phyloP scores from a whole-genome alignment of 2,113 vertebrate genomes.

The Taxidea taxus region DNA sequence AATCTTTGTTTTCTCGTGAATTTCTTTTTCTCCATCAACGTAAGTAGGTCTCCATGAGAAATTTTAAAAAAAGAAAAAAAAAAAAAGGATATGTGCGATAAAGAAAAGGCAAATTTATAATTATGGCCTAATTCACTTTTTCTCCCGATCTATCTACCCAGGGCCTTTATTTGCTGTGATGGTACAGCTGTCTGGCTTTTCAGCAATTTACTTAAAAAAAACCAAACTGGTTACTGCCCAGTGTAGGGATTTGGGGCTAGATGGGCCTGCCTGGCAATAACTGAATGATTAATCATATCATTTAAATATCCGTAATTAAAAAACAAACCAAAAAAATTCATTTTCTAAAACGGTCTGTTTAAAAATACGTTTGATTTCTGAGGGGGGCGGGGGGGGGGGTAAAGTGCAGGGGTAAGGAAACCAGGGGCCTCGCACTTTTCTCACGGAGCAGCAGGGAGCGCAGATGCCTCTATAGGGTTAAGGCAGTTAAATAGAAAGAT shows the following conservation, averaged over 20 bases:
- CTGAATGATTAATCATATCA: conserved; percentile 43
- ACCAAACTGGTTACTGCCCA: background rate
- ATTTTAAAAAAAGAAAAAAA: background rate
- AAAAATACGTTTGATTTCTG: conserved; percentile 11
- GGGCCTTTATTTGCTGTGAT: background rate
- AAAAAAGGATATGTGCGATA: background rate
- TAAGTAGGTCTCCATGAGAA: background rate
- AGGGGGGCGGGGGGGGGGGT: background rate
- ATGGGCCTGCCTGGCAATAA: background rate
- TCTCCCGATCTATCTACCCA: background rate
- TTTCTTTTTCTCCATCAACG: background rate
- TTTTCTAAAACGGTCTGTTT: background rate
- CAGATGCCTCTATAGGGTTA: conserved; percentile 78
- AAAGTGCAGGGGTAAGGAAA: background rate
- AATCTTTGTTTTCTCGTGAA: background rate
- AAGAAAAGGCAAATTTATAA: background rate
- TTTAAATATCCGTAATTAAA: conserved; percentile 45
- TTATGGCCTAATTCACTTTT: background rate
- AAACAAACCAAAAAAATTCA: background rate
- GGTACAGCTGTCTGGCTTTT: background rate
- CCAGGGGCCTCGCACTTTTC: background rate
- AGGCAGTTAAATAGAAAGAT: conserved; percentile 85
- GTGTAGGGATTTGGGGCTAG: background rate
- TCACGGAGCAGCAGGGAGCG: background rate
- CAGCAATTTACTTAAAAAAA: background rate